These are phyloP conservation scores for Echeneis naucrates DNA, from an alignment of 2,797 vertebrate species.

Conservation along the genomic window DNA sequence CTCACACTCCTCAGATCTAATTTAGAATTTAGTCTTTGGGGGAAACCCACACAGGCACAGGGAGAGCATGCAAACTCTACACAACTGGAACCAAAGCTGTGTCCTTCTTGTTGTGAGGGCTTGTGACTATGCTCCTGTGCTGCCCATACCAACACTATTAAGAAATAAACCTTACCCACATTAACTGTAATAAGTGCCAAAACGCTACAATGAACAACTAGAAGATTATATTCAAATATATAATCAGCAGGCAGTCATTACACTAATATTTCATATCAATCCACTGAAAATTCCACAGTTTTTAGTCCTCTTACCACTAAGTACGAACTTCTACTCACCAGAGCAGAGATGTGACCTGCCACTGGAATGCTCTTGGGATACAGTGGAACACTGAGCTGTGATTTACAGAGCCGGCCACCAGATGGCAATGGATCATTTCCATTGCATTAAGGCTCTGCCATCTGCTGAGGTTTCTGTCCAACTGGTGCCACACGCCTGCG, in stretches of 20 bases:
- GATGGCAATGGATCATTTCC: slow-evolving; percentile 68
- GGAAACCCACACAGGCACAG: too few relatives aligned
- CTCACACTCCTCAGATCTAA: too few relatives aligned
- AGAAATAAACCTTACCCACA: too few relatives aligned
- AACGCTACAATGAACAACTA: too few relatives aligned
- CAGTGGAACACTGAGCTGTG: slow-evolving; percentile 86
- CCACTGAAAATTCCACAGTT: slow-evolving; percentile 79
- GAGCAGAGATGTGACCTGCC: slow-evolving; percentile 79
- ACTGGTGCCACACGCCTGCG: slow-evolving; percentile 79
- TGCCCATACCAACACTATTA: too few relatives aligned
- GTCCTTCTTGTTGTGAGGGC: too few relatives aligned
- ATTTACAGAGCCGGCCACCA: slow-evolving; percentile 57
- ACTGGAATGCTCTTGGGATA: slow-evolving; percentile 86
- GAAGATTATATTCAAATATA: too few relatives aligned
- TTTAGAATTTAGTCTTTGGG: too few relatives aligned
- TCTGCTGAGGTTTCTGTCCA: slow-evolving; percentile 85
- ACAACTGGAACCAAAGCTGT: too few relatives aligned
- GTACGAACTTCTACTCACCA: slow-evolving; percentile 88
- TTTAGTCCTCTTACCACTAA: slow-evolving; percentile 85
- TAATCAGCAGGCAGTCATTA: not conserved
- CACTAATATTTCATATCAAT: not conserved
- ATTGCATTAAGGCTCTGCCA: slow-evolving; percentile 80
- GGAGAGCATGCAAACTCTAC: too few relatives aligned
- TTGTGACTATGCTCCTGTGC: too few relatives aligned
- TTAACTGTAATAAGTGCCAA: too few relatives aligned